Base-by-base conservation (phyloP, 2,113 vertebrate genomes). In the Hippocampus abdominalis region DNA sequence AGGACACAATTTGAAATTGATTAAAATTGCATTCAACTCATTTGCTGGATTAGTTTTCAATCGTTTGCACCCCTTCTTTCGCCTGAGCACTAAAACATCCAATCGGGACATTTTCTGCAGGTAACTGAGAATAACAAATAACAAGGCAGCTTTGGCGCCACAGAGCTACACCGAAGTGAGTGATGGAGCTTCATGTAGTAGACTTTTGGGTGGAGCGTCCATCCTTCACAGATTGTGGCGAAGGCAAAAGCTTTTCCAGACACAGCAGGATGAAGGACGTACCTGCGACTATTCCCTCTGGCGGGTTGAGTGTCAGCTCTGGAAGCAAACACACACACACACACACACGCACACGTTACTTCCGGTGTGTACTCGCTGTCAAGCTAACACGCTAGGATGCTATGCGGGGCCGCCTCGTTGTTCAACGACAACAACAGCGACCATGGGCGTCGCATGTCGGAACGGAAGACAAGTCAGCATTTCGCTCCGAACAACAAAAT, bases 231-330 rank as follows among this genome's bases (percentile, higher is more conserved):
- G 42, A 44, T 3, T 44, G 4, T 48, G 46, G 13, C 46, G 1
- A 49, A 6, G 15, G 15, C 5, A 49, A 18, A 49, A 16, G 46
- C 4, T 49, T 20, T 18, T 49, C 16, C 46, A 5, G 13, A 48
- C 15, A 4, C 16, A 18, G 12, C 16, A 25, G 32, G n/a, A 27
- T 16, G 23, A 13, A 48, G 2, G 25, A 66, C 65, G 94, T 89
- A 97, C 97, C 97, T 94, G 97, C 97, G 23, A 99, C 96, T 7
- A 99, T 99, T 46, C 97, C 97, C 80, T 97, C 95, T 5, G 66
- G 66, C 1, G 66, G 66, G 49, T 68, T 68, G 48, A 68, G 66
- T 2, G 66, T 68, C 49, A 68, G 66, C 51, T 68, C 66, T 68
- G 66, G 12, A 68, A 53, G 36, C 6, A 68, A 36, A 56, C 29